A percentile compares a stretch with the other conserved stretches of the same genome.
Evolutionary conservation across 2,797 vertebrate species (phyloP).

Genomic region (Malacoraja senta): DNA sequence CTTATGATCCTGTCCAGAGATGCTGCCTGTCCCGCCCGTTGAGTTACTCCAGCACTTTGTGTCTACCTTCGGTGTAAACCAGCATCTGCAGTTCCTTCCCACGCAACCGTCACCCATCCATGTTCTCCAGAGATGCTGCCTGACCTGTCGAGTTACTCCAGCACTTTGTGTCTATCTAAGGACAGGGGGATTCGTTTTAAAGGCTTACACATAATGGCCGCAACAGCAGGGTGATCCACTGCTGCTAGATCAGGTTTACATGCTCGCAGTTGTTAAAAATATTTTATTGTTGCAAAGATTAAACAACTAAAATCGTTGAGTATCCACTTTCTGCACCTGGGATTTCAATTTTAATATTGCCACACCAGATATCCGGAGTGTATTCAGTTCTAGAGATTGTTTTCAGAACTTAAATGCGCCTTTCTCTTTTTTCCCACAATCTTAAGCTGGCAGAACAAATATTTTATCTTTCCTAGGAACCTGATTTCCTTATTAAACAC

Average conservation of each 20-base stretch:
- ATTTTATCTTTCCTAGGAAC: background rate
- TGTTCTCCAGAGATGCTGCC: no score
- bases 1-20: no score
- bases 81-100: no score
- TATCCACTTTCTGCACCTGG: conserved; percentile 16
- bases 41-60: no score
- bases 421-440: background rate
- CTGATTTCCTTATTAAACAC: background rate
- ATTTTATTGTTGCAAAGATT: background rate
- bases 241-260: conserved; percentile 20
- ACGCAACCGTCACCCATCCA: no score
- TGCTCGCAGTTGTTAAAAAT: background rate
- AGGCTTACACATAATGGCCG: background rate
- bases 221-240: background rate
- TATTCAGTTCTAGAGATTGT: background rate
- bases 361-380: background rate
- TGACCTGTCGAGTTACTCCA: no score
- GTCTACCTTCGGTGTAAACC: no score
- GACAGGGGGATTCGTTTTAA: no score
- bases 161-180: no score
- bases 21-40: no score
- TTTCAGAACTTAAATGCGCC: background rate
- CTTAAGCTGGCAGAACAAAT: background rate
- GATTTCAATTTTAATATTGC: background rate
- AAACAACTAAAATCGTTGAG: background rate